Percentiles rank a stretch among this genome's conserved stretches.
These are phyloP conservation scores for Prionace glauca DNA, from an alignment of 2,797 vertebrate species.

Conservation along the genomic window DNA sequence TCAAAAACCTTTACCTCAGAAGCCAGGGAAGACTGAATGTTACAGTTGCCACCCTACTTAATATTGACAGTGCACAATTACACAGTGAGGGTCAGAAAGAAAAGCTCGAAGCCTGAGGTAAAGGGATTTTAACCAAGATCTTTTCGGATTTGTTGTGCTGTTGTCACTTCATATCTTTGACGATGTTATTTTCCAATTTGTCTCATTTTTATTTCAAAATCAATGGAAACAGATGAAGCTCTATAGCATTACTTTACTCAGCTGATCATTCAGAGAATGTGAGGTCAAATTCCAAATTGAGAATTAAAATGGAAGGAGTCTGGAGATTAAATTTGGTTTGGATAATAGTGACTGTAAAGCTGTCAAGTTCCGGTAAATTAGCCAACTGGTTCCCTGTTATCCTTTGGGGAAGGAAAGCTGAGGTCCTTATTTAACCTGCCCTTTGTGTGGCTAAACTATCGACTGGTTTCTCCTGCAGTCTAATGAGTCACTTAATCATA, in stretches of 20 bases:
- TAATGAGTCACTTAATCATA: neutral
- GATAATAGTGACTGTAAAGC: neutral
- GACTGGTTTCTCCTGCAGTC: neutral
- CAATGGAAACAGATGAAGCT: neutral
- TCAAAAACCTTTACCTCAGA: neutral
- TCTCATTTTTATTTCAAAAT: neutral
- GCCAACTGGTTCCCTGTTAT: neutral
- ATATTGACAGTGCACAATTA: neutral
- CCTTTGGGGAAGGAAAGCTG: neutral
- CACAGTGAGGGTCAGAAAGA: neutral
- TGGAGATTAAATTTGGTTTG: no score
- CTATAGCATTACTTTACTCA: neutral
- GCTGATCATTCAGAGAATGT: neutral
- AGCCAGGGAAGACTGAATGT: neutral
- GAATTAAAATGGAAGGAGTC: neutral
- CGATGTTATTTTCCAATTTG: neutral
- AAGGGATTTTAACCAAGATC: neutral
- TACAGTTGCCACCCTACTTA: neutral
- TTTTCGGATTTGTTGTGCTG: neutral
- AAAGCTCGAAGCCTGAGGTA: neutral
- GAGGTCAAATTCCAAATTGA: neutral
- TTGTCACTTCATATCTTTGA: neutral
- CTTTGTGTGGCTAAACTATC: neutral
- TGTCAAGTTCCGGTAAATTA: neutral
- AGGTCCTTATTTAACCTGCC: neutral